Conservation (phyloP, 2,888 invertebrate genomes). For the Leptinotarsa haldemani region DNA sequence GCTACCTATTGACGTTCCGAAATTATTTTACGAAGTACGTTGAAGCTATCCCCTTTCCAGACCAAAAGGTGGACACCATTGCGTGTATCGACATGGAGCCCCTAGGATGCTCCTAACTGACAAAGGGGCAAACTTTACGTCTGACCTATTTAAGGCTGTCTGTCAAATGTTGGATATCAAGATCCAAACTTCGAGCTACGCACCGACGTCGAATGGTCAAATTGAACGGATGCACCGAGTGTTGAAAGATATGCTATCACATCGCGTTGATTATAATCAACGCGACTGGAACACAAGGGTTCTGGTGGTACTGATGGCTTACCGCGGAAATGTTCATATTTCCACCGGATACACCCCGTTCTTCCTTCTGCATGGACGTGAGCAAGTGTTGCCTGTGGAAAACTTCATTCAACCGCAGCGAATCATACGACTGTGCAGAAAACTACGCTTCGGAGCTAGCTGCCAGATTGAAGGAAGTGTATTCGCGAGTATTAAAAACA, state of each 20-base stretch:
- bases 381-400: slow-evolving; percentile 42
- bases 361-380: slow-evolving; percentile 46
- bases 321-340: slow-evolving; percentile 15
- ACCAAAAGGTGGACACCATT: slow-evolving; percentile 35
- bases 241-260: slow-evolving; percentile 14
- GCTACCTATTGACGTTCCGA: slow-evolving; percentile 36
- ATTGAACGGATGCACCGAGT: slow-evolving; percentile 25
- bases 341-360: slow-evolving; percentile 46
- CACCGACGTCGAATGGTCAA: slow-evolving; percentile 15
- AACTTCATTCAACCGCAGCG: slow-evolving; percentile 38
- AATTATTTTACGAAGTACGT: slow-evolving; percentile 51
- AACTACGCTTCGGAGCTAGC: slow-evolving; percentile 43
- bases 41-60: slow-evolving; percentile 52
- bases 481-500: no score
- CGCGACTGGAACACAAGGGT: slow-evolving; percentile 20
- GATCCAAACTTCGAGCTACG: no score
- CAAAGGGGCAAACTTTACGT: no score
- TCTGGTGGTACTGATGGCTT: slow-evolving; percentile 21
- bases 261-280: slow-evolving; percentile 6
- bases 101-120: no score
- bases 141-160: neutral
- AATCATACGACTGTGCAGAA: slow-evolving; percentile 39
- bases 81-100: no score
- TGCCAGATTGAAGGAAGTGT: slow-evolving; percentile 7
- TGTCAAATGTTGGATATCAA: slow-evolving; percentile 16